These are phyloP conservation scores for Adineta ricciae DNA, from an alignment of 2,888 invertebrate species.

Conservation along the genomic window DNA sequence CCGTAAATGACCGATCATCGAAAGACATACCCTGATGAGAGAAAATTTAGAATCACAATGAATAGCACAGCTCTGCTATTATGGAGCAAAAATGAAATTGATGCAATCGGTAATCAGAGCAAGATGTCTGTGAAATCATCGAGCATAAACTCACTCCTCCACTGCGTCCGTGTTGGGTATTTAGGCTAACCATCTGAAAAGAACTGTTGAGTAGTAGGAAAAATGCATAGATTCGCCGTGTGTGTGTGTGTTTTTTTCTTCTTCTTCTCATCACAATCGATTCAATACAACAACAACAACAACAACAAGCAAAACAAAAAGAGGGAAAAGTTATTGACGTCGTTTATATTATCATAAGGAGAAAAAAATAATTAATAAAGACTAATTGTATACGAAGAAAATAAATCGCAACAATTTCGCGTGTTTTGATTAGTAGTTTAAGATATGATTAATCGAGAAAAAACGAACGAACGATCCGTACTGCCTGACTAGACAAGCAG, in stretches of 20 bases:
- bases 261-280: not conserved
- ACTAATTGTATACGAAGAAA: not conserved
- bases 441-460: not conserved
- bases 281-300: not conserved
- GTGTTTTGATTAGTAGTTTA: slow-evolving; percentile 1
- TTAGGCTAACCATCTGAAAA: slow-evolving; percentile 7
- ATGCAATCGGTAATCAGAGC: too few relatives aligned
- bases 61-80: too few relatives aligned
- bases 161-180: not conserved
- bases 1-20: not conserved
- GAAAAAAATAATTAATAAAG: not conserved
- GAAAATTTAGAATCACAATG: too few relatives aligned
- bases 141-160: not conserved
- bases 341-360: not conserved
- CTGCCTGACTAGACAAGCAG: not conserved
- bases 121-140: too few relatives aligned
- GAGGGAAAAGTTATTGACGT: not conserved
- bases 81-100: too few relatives aligned
- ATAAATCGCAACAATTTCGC: not conserved
- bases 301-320: not conserved
- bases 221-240: not conserved
- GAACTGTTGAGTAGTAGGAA: not conserved
- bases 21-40: not conserved
- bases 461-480: not conserved
- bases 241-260: too few relatives aligned